Base-by-base conservation (phyloP, 1,140 invertebrate genomes). In the Wasmannia auropunctata region DNA sequence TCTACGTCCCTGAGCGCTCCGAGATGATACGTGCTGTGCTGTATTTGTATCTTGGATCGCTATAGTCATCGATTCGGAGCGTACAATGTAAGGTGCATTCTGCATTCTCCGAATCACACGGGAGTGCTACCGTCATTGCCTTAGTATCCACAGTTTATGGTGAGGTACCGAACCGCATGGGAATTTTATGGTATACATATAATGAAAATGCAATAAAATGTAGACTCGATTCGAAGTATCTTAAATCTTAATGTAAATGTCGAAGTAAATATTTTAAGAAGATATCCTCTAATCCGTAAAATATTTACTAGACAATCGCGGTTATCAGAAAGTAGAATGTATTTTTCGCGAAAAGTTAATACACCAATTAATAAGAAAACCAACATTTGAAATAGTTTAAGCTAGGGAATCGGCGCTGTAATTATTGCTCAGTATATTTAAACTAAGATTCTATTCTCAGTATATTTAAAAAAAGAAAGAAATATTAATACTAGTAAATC, bases 31-130 rank as follows among this genome's bases (percentile, higher is more conserved):
- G 79, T 58, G 69, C 28, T 72, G 28, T 74, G 70, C 60, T 72
- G 79, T 46, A 72, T 83, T 83, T 83, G 79, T 74, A 83, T 74
- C 67, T 83, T 25, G 67, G 67, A 83, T 74, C 79, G 67, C 67
- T 83, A 83, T 49, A 69, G 67, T 83, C 67, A 83, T 83, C 28
- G 79, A 40, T 40, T 40, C 51, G 31, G 16, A 60, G 34, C 49
- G 43, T 56, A 31, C 79, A 74, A 43, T 60, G 31, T 37, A 79
- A 79, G 60, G 11, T 79, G 79, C 67, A 70, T 81, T 40, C 31
- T 65, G 16, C 51, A 67, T 67, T 67, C 37, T 43, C 63, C n/a
- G 51, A 83, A 74, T 56, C 79, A 74, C 51, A 37, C 37, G 67
- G 51, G 79, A 74, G 25, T 58, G 49, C 25, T 74, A 46, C 19